Percentiles rank a stretch among this genome's conserved stretches.
These are phyloP conservation scores for Meleagris gallopavo DNA, from an alignment of 2,113 vertebrate species.

Conservation along the genomic window DNA sequence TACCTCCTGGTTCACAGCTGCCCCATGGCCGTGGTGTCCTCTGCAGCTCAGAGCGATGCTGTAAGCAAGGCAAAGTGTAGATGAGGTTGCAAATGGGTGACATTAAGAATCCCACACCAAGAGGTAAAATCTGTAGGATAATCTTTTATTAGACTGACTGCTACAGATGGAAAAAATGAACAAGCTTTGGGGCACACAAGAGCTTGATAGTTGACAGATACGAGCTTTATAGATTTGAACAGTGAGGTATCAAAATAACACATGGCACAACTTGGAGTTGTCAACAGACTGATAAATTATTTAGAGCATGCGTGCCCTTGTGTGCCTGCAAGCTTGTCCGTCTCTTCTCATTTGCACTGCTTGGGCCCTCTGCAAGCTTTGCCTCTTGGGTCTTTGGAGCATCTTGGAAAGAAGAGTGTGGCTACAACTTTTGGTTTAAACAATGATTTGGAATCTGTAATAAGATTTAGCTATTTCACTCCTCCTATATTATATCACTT, in stretches of 20 bases:
- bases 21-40: neutral
- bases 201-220: constrained; percentile 19
- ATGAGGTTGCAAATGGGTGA: neutral
- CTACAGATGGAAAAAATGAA: constrained; percentile 9
- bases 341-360: neutral
- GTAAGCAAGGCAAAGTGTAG: neutral
- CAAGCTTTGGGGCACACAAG: constrained; percentile 41
- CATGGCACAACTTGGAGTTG: constrained; percentile 52
- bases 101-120: neutral
- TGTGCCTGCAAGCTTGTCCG: neutral
- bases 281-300: constrained; percentile 62
- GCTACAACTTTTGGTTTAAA: neutral
- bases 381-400: neutral
- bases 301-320: constrained; percentile 31
- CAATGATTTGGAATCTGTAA: neutral
- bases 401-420: fast-evolving
- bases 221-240: neutral
- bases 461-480: neutral
- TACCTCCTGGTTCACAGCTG: neutral
- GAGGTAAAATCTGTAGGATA: neutral
- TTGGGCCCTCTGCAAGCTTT: neutral
- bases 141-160: neutral
- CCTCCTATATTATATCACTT: neutral
- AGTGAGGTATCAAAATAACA: constrained; percentile 58
- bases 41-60: fast-evolving